Conservation (phyloP, 2,113 vertebrate genomes). For the Tinamus guttatus region DNA sequence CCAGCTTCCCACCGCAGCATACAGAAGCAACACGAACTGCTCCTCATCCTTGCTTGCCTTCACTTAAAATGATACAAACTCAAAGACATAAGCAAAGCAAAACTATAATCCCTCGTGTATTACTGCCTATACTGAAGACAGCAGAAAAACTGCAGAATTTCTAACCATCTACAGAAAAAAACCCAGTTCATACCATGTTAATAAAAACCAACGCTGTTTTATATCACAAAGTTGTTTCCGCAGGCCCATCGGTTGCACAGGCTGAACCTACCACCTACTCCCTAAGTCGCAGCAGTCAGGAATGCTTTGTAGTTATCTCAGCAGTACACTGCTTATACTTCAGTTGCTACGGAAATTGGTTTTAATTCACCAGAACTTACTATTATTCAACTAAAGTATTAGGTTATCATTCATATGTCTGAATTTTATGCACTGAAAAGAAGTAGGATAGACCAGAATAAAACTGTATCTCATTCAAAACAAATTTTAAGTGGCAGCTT, state of each 20-base stretch:
- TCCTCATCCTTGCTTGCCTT: not conserved
- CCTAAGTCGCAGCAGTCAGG: slow-evolving; percentile 17
- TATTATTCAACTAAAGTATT: slow-evolving; percentile 61
- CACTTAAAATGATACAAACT: not conserved
- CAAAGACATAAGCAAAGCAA: not conserved
- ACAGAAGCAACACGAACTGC: not conserved
- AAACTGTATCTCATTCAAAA: slow-evolving; percentile 55
- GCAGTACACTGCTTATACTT: slow-evolving; percentile 49
- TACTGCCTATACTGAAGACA: not conserved
- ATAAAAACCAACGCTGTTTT: slow-evolving; percentile 61
- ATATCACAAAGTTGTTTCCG: slow-evolving; percentile 44
- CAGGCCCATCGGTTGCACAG: slow-evolving; percentile 26
- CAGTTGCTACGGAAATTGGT: slow-evolving; percentile 64
- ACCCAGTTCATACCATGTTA: slow-evolving; percentile 17
- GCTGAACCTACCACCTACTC: slow-evolving; percentile 41
- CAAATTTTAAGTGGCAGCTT: slow-evolving; percentile 24
- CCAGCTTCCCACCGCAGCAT: not conserved
- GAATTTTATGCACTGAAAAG: slow-evolving; percentile 41
- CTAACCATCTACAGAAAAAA: not conserved
- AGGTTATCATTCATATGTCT: slow-evolving; percentile 61
- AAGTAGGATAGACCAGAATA: slow-evolving; percentile 34
- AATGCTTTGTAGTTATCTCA: slow-evolving; percentile 63
- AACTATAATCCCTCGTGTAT: not conserved
- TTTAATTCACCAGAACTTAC: slow-evolving; percentile 72
- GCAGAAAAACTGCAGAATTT: not conserved